Percentiles rank a stretch among this genome's conserved stretches.
These are phyloP conservation scores for Chymomyza procnemis DNA, from an alignment of 2,888 invertebrate genomes.

Conservation along the genomic window DNA sequence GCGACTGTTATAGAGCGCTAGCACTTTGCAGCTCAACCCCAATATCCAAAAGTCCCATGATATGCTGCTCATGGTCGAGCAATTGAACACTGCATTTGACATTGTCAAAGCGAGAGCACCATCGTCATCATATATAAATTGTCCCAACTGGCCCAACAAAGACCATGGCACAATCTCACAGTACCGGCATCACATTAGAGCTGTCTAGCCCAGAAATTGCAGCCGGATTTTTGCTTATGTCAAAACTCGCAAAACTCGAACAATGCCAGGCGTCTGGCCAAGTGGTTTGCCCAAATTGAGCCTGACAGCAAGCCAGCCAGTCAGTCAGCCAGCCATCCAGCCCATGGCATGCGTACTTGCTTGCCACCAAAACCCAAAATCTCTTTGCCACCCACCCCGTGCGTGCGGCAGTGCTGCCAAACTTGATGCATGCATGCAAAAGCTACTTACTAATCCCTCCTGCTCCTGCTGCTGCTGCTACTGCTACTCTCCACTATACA, in stretches of 20 bases:
- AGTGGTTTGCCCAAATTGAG: conserved; percentile 69
- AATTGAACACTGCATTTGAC: conserved; percentile 59
- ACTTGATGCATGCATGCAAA: conserved; percentile 14
- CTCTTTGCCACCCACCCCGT: neutral
- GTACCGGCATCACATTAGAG: conserved; percentile 38
- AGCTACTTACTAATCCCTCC: neutral
- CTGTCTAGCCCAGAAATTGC: conserved; percentile 22
- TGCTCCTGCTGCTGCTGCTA: too few relatives aligned
- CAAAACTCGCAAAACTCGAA: conserved; percentile 52
- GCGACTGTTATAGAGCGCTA: conserved; percentile 1
- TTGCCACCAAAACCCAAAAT: neutral
- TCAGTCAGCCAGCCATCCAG: too few relatives aligned
- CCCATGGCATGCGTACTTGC: conserved; percentile 13
- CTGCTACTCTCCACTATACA: too few relatives aligned
- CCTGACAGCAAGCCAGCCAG: conserved; percentile 55
- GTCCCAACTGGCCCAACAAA: conserved; percentile 36
- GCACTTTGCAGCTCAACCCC: conserved; percentile 1
- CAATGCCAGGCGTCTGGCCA: conserved; percentile 47
- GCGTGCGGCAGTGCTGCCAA: neutral
- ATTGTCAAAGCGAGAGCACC: conserved; percentile 50
- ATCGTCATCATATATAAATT: conserved; percentile 34
- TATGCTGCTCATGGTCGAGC: conserved; percentile 12
- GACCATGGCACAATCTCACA: conserved; percentile 40
- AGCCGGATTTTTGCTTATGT: conserved; percentile 68
- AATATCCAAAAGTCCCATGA: conserved; percentile 12